Evolutionary conservation across 2,797 vertebrate genomes (phyloP).

Genomic region (Sebastes oblongus): DNA sequence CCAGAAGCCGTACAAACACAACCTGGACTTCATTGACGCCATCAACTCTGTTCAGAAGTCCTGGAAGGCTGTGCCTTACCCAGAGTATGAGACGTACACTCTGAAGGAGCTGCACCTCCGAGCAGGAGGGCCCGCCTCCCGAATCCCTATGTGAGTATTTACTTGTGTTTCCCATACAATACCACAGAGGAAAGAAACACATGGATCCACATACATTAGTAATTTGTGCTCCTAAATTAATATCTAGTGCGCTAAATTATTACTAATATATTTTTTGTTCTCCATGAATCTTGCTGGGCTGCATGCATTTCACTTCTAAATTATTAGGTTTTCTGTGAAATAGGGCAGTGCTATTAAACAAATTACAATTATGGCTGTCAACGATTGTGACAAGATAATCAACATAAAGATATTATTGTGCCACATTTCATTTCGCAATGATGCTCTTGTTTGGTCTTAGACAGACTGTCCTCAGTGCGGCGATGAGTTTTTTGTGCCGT

Average conservation of each 20-base stretch:
- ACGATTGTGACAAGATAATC: too few relatives aligned
- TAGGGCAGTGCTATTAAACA: too few relatives aligned
- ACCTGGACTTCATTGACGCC: slow-evolving; percentile 83
- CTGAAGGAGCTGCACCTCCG: slow-evolving; percentile 83
- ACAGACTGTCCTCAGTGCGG: too few relatives aligned
- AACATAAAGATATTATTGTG: background rate
- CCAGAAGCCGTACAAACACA: slow-evolving; percentile 79
- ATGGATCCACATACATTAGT: background rate
- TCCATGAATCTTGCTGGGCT: background rate
- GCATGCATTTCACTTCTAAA: background rate
- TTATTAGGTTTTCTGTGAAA: background rate
- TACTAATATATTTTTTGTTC: background rate
- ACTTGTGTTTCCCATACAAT: background rate
- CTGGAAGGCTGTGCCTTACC: slow-evolving; percentile 88
- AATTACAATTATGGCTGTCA: too few relatives aligned
- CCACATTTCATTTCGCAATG: too few relatives aligned
- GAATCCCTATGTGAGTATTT: slow-evolving; percentile 76
- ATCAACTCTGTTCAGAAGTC: slow-evolving; percentile 90
- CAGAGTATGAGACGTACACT: slow-evolving; percentile 83
- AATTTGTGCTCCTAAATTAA: background rate
- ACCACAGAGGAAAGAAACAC: background rate
- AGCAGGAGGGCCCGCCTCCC: slow-evolving; percentile 85
- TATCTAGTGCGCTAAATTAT: background rate
- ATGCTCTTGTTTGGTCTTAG: too few relatives aligned
- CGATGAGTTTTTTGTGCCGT: too few relatives aligned